Conservation (phyloP, 2,797 vertebrate genomes). For the Thaleichthys pacificus region DNA sequence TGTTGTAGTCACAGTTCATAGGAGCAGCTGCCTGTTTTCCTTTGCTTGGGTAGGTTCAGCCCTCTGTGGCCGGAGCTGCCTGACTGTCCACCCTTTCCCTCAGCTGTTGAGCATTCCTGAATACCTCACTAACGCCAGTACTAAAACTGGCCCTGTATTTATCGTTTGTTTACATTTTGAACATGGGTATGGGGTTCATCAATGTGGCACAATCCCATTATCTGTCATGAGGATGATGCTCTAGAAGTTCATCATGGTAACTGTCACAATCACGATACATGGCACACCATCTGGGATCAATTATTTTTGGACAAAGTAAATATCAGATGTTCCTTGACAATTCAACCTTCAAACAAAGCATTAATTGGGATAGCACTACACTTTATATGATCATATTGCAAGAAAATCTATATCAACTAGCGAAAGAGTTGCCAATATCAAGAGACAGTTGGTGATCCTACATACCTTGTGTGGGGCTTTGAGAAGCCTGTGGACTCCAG, state of each 20-base stretch:
- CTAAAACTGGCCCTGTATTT: constrained; percentile 37
- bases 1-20: constrained; percentile 44
- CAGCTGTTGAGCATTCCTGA: constrained; percentile 41
- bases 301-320: too few relatives aligned
- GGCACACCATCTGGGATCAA: too few relatives aligned
- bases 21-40: constrained; percentile 32
- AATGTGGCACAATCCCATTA: not conserved
- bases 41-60: constrained; percentile 5
- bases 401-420: too few relatives aligned
- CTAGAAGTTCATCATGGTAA: too few relatives aligned
- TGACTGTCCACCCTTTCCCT: constrained; percentile 26
- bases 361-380: too few relatives aligned
- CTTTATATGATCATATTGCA: too few relatives aligned
- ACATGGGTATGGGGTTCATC: constrained; percentile 39
- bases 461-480: constrained; percentile 85
- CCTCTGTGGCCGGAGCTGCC: constrained; percentile 18
- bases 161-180: constrained; percentile 42
- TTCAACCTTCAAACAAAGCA: too few relatives aligned
- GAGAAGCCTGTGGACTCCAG: constrained; percentile 82
- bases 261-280: too few relatives aligned
- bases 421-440: not conserved
- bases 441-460: not conserved
- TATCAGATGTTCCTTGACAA: too few relatives aligned
- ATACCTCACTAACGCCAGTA: constrained; percentile 34
- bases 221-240: not conserved